Conservation (phyloP, 2,113 vertebrate genomes). For the Menura novaehollandiae region DNA sequence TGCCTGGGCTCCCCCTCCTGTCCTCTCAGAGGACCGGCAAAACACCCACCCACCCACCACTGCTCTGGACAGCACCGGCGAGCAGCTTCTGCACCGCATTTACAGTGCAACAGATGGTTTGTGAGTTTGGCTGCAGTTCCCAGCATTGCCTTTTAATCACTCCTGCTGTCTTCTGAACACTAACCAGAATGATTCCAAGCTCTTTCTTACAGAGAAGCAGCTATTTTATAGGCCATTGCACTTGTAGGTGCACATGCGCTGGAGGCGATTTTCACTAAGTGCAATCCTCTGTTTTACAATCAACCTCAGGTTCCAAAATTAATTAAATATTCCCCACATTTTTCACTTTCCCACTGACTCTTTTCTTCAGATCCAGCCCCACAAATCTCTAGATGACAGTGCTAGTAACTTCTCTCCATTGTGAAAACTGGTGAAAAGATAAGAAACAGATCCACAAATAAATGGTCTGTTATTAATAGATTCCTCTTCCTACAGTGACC, state of each 20-base stretch:
- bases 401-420: not conserved
- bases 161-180: not conserved
- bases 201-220: not conserved
- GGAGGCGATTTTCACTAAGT: not conserved
- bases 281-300: not conserved
- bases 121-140: not conserved
- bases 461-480: not conserved
- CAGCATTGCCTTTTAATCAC: not conserved
- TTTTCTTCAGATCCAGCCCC: not conserved
- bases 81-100: not conserved
- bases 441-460: not conserved
- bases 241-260: accelerated
- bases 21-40: not conserved
- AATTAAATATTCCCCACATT: too few species aligned
- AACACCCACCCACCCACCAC: accelerated
- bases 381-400: not conserved
- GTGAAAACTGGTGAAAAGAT: not conserved
- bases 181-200: not conserved
- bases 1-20: accelerated
- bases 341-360: not conserved
- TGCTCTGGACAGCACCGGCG: accelerated
- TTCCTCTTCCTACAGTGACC: not conserved
- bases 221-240: not conserved
- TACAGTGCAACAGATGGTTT: not conserved
- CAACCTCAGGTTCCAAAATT: not conserved